Evolutionary conservation across 2,888 invertebrate genomes (phyloP).

Genomic region (Rhyacophila evoluta): DNA sequence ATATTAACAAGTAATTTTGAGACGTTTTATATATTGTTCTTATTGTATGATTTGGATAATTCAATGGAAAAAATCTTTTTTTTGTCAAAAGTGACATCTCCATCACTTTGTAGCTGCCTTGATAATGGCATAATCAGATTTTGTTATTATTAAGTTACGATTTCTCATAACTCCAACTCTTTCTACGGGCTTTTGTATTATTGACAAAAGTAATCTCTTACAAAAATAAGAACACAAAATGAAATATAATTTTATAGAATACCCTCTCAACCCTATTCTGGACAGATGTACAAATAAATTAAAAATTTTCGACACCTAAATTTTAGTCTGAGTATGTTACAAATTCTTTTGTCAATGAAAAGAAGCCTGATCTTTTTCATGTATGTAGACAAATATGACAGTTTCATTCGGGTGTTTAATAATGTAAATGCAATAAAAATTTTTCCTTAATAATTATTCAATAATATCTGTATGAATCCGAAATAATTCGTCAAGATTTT

Average conservation of each 20-base stretch:
- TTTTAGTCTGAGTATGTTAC: conserved; percentile 34
- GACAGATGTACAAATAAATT: conserved; percentile 54
- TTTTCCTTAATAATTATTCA: too few species aligned
- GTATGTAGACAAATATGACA: conserved; percentile 50
- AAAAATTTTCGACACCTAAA: conserved; percentile 48
- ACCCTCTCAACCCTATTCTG: conserved; percentile 41
- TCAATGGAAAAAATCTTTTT: too few species aligned
- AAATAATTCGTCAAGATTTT: too few species aligned
- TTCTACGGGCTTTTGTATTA: conserved; percentile 11
- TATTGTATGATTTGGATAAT: too few species aligned
- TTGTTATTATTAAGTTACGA: conserved; percentile 40
- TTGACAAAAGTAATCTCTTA: conserved; percentile 44
- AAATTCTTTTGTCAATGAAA: conserved; percentile 42
- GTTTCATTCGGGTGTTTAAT: conserved; percentile 32
- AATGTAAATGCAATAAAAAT: not conserved
- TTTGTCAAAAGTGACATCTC: not conserved
- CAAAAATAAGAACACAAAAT: conserved; percentile 37
- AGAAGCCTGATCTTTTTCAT: conserved; percentile 41
- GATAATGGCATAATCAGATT: conserved; percentile 46
- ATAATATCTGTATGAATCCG: too few species aligned
- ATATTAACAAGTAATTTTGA: too few species aligned
- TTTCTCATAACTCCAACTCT: conserved; percentile 25
- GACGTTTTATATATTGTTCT: too few species aligned
- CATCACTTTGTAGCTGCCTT: not conserved
- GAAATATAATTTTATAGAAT: not conserved